A percentile compares a stretch with the other conserved stretches of the same genome.
Evolutionary conservation across 2,888 invertebrate species (phyloP).

Genomic region (Plebejus melissa): DNA sequence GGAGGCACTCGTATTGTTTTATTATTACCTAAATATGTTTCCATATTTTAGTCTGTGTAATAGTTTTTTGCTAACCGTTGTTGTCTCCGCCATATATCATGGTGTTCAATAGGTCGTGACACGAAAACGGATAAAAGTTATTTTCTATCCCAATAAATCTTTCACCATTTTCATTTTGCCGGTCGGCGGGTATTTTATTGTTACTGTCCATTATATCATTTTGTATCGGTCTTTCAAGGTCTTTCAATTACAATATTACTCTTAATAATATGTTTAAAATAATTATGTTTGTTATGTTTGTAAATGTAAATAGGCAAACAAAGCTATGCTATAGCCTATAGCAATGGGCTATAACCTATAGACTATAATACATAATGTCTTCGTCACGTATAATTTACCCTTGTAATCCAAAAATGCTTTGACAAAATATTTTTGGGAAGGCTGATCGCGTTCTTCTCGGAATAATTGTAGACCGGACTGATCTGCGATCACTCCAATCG

Average conservation of each 20-base stretch:
- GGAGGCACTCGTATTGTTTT: not conserved
- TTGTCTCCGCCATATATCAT: not conserved
- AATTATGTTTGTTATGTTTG: no score
- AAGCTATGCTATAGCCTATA: no score
- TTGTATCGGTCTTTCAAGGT: not conserved
- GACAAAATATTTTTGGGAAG: no score
- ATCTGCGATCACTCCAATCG: no score
- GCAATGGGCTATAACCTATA: no score
- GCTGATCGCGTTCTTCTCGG: no score
- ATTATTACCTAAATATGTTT: not conserved
- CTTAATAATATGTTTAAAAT: no score
- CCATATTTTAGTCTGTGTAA: not conserved
- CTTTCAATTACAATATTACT: not conserved
- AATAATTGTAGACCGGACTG: no score
- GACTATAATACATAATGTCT: no score
- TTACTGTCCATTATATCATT: constrained; percentile 7
- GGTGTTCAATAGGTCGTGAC: constrained; percentile 14
- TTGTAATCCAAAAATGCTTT: no score
- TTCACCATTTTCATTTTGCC: constrained; percentile 13
- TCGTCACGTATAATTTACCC: no score
- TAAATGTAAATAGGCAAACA: no score
- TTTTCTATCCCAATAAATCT: constrained; percentile 15
- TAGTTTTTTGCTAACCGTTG: not conserved
- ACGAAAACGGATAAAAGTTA: constrained; percentile 16
- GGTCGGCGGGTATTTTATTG: constrained; percentile 5